A percentile compares a stretch with the other conserved stretches of the same genome.
Conservation (phyloP, 1,140 invertebrate genomes). For the Vanessa tameamea region DNA sequence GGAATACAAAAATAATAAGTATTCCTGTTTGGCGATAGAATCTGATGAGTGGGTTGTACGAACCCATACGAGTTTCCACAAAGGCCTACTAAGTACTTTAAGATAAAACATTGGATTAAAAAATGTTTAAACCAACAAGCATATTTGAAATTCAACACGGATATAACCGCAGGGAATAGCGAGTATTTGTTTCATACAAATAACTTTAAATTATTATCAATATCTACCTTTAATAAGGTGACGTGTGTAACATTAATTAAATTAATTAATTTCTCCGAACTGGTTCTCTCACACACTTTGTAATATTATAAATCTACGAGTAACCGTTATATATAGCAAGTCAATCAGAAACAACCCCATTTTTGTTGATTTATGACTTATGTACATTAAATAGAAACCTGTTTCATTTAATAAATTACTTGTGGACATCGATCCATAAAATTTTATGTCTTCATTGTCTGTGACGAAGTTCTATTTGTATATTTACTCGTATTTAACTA, state of each 20-base stretch:
- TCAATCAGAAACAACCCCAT: constrained; percentile 25
- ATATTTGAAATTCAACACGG: too few species aligned
- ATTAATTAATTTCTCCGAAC: constrained; percentile 26
- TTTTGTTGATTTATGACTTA: constrained; percentile 28
- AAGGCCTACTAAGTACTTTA: too few species aligned
- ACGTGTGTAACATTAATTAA: constrained; percentile 1
- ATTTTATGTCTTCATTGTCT: neutral
- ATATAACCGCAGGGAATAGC: neutral
- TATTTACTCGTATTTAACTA: neutral
- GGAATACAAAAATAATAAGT: too few species aligned
- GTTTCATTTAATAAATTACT: constrained; percentile 2
- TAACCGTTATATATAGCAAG: neutral
- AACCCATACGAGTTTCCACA: too few species aligned
- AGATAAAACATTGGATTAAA: too few species aligned
- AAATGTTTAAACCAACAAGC: too few species aligned
- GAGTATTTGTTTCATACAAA: neutral
- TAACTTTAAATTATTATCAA: neutral
- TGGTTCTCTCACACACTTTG: constrained; percentile 6
- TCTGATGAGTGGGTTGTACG: too few species aligned
- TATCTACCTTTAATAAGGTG: neutral
- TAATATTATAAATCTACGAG: constrained; percentile 25
- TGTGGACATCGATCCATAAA: neutral
- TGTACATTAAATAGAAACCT: neutral
- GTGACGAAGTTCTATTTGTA: neutral
- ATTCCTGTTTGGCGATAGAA: too few species aligned